Base-by-base conservation (phyloP, 2,113 vertebrate species). In the Bufo bufo region DNA sequence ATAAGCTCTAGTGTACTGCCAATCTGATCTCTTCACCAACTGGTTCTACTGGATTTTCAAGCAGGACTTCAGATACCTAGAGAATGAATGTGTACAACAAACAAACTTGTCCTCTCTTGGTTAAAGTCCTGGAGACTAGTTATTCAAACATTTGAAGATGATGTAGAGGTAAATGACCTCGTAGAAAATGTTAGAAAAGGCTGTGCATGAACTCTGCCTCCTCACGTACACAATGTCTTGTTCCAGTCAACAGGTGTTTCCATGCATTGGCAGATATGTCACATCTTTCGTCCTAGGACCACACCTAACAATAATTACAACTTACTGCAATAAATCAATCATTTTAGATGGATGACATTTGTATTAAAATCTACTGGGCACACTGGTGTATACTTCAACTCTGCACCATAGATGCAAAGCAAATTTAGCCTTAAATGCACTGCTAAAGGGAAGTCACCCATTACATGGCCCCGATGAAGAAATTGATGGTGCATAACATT, bases 31-130 rank as follows among this genome's bases (percentile, higher is more conserved):
- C 85, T 85, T 69, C 81, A 82, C 84, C 56, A 90, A 89, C 52
- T 58, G 4, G 71, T 90, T 43, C 78, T 90, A 86, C 84, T 77
- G 56, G 85, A 90, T 85, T 90, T 91, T 85, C 89, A 89, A 50
- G 23, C 82, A 45, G 3, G 85, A 5, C 4, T 45, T 90, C 82
- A 3, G 4, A 2, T 43, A 45, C n/a, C 81, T 88, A 0, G 84
- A 43, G 2, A 1, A 17, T 79, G 69, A 50, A 75, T 13, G 66
- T 56, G 16, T n/a, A 56, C 63, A 72, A 58, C 74, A 78, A 84
- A 63, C 23, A 52, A 7, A 3, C 56, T 47, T 54, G 71, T 77
- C 56, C 52, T 77, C 47, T 58, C 72, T 50, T 14, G 16, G 33
- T 66, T 63, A 77, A 77, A 47, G 43, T 82, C 65, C 65, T 49